Conservation (phyloP, 2,113 vertebrate species). For the Erpornis zantholeuca region DNA sequence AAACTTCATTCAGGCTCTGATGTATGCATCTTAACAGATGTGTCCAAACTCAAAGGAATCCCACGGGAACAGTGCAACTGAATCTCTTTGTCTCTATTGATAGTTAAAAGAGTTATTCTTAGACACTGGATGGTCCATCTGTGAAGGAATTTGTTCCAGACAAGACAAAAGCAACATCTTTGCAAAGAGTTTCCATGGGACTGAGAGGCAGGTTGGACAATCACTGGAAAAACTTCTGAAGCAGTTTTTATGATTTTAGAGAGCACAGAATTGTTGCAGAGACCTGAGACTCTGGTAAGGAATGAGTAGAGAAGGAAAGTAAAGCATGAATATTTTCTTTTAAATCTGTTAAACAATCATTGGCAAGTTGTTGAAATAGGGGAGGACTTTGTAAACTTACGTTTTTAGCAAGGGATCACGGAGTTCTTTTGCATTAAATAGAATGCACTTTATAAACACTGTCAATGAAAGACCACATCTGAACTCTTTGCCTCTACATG, state of each 20-base stretch:
- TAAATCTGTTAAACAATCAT: neutral
- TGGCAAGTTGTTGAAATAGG: neutral
- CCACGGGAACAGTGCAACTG: constrained; percentile 72
- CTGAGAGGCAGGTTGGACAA: constrained; percentile 62
- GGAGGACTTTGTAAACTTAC: neutral
- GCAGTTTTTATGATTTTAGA: neutral
- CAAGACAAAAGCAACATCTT: constrained; percentile 64
- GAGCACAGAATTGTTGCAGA: neutral
- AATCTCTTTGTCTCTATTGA: constrained; percentile 74
- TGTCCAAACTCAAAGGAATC: constrained; percentile 74
- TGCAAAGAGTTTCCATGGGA: constrained; percentile 64
- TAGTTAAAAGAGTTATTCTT: constrained; percentile 78
- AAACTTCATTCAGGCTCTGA: constrained; percentile 74
- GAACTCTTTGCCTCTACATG: neutral
- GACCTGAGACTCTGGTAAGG: neutral
- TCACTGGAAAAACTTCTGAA: constrained; percentile 33
- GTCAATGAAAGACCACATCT: neutral
- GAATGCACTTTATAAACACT: neutral
- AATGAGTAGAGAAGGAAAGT: neutral
- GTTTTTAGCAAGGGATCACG: neutral
- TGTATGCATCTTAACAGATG: constrained; percentile 77
- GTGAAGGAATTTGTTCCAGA: constrained; percentile 71
- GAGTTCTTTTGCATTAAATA: neutral
- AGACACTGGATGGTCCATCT: constrained; percentile 75
- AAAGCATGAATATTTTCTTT: neutral